These are phyloP conservation scores for Flexamia atlantica DNA, from an alignment of 2,888 invertebrate genomes.

Conservation along the genomic window DNA sequence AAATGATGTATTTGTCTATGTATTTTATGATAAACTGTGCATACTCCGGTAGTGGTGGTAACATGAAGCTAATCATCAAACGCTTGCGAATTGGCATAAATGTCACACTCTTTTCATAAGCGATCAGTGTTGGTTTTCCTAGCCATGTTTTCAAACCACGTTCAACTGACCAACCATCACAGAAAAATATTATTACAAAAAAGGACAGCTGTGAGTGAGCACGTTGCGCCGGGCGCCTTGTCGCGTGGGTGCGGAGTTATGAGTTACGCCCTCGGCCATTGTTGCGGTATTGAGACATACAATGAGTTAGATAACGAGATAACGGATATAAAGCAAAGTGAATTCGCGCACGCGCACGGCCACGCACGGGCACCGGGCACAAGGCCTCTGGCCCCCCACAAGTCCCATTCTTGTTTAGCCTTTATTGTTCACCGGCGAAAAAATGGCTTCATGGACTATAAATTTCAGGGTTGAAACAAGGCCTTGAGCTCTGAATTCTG, in stretches of 20 bases:
- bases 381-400: slow-evolving; percentile 50
- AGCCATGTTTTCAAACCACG: no score
- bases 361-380: neutral
- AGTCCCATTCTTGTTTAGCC: slow-evolving; percentile 39
- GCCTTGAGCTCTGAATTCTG: neutral
- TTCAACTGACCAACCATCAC: no score
- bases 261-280: slow-evolving; percentile 45
- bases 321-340: slow-evolving; percentile 51
- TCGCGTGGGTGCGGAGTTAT: slow-evolving; percentile 47
- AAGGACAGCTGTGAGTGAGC: no score
- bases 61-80: no score
- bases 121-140: no score
- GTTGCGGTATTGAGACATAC: slow-evolving; percentile 50
- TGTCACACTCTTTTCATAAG: no score
- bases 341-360: slow-evolving; percentile 27
- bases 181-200: no score
- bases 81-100: no score
- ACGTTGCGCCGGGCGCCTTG: neutral
- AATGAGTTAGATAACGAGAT: slow-evolving; percentile 57
- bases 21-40: no score
- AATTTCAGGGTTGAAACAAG: slow-evolving; percentile 41
- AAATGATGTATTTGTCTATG: no score
- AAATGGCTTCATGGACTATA: slow-evolving; percentile 26
- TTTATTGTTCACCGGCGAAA: slow-evolving; percentile 42
- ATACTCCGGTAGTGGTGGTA: no score